Conservation (phyloP, 2,888 invertebrate genomes). For the Cotesia congregata region DNA sequence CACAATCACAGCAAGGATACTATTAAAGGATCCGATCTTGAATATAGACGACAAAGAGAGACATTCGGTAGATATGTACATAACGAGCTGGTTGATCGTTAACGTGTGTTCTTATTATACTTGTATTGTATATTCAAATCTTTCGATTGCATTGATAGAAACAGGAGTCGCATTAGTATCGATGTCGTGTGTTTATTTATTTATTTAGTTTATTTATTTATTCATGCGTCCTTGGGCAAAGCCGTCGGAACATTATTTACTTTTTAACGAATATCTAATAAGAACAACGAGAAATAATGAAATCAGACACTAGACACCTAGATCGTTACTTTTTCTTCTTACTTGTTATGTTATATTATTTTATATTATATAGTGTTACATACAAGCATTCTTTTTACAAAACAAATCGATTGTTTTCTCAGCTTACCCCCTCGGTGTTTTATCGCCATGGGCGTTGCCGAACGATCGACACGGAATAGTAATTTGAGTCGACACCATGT, state of each 20-base stretch:
- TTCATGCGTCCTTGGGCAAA: slow-evolving; percentile 24
- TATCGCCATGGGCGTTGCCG: slow-evolving; percentile 30
- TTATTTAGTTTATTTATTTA: slow-evolving; percentile 1
- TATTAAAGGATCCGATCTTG: slow-evolving; percentile 9
- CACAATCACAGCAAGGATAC: not conserved
- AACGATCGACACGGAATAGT: slow-evolving; percentile 37
- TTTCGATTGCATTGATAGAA: slow-evolving; percentile 46
- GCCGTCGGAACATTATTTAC: slow-evolving; percentile 10
- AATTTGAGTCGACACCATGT: slow-evolving; percentile 38
- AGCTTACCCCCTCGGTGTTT: slow-evolving; percentile 21
- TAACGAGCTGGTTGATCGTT: slow-evolving; percentile 48
- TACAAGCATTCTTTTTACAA: not conserved
- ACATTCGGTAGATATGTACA: slow-evolving; percentile 39
- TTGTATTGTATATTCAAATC: slow-evolving; percentile 40
- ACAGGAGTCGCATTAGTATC: slow-evolving; percentile 40
- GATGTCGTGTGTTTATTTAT: slow-evolving; percentile 29
- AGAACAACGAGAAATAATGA: not conserved
- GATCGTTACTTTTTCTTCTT: not conserved
- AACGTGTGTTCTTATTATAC: slow-evolving; percentile 49
- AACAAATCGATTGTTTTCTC: not conserved
- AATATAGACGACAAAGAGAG: slow-evolving; percentile 16
- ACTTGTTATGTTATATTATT: too few species aligned
- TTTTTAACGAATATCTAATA: not conserved
- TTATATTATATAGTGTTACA: too few species aligned
- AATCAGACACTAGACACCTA: slow-evolving; percentile 8